Evolutionary conservation across 1,140 invertebrate genomes (phyloP).

Genomic region (Brachionus manjavacas): DNA sequence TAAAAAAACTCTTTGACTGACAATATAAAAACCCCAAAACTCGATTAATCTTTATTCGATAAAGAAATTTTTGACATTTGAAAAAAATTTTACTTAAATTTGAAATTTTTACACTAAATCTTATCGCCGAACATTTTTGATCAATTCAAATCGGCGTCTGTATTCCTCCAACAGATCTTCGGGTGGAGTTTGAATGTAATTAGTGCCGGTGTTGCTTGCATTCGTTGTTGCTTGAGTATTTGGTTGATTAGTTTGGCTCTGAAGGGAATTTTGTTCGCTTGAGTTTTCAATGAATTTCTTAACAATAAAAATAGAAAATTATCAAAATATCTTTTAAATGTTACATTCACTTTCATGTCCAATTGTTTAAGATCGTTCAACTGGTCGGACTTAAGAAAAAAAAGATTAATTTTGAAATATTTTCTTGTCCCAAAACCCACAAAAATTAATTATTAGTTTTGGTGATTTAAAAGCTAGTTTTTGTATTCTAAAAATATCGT

Average conservation of each 20-base stretch:
- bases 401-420: neutral
- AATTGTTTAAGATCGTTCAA: slow-evolving; percentile 29
- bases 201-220: neutral
- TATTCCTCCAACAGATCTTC: slow-evolving; percentile 39
- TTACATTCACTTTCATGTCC: slow-evolving; percentile 29
- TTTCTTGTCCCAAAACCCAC: neutral
- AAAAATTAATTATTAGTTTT: neutral
- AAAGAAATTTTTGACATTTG: neutral
- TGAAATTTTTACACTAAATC: neutral
- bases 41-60: slow-evolving; percentile 28
- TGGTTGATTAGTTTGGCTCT: neutral
- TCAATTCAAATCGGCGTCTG: slow-evolving; percentile 24
- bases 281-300: slow-evolving; percentile 38
- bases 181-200: neutral
- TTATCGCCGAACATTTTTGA: slow-evolving; percentile 17
- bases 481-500: neutral
- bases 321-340: neutral
- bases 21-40: neutral
- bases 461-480: neutral
- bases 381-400: slow-evolving; percentile 36
- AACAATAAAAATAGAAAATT: neutral
- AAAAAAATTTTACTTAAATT: neutral
- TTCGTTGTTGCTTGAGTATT: neutral
- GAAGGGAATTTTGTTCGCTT: neutral
- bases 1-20: neutral